These are phyloP conservation scores for Pristis pectinata DNA, from an alignment of 2,797 vertebrate species.

Conservation along the genomic window DNA sequence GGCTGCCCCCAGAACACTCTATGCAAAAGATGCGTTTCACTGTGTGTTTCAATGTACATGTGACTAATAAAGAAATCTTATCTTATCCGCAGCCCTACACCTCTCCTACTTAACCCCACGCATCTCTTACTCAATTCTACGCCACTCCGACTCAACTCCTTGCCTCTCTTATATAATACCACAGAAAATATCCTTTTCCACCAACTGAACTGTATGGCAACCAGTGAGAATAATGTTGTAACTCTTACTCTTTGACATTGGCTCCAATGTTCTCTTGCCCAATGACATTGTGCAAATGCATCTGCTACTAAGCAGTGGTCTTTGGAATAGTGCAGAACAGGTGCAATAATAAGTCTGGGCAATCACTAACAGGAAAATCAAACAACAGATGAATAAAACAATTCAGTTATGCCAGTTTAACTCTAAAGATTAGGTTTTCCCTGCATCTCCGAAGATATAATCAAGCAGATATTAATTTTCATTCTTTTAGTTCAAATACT, in stretches of 20 bases:
- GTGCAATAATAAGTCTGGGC: neutral
- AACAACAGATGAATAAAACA: neutral
- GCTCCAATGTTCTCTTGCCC: neutral
- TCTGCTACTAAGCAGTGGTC: neutral
- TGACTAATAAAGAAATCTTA: no score
- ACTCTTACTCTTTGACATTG: neutral
- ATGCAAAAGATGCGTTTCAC: no score
- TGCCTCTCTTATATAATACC: no score
- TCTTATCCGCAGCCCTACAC: no score
- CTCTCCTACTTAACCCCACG: no score
- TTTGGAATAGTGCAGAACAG: neutral
- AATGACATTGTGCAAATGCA: neutral
- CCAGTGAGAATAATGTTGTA: neutral
- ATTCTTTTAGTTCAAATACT: neutral
- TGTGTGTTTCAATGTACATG: no score
- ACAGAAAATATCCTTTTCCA: neutral
- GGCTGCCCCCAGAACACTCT: no score
- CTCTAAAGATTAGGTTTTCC: neutral
- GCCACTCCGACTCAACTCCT: no score
- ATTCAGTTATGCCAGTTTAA: neutral
- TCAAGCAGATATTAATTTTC: neutral
- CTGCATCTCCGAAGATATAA: neutral
- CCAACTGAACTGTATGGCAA: neutral
- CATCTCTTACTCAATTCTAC: no score
- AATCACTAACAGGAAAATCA: neutral